Percentiles rank a stretch among this genome's conserved stretches.
Conservation (phyloP, 2,797 vertebrate genomes). For the Micrastur ruficollis region DNA sequence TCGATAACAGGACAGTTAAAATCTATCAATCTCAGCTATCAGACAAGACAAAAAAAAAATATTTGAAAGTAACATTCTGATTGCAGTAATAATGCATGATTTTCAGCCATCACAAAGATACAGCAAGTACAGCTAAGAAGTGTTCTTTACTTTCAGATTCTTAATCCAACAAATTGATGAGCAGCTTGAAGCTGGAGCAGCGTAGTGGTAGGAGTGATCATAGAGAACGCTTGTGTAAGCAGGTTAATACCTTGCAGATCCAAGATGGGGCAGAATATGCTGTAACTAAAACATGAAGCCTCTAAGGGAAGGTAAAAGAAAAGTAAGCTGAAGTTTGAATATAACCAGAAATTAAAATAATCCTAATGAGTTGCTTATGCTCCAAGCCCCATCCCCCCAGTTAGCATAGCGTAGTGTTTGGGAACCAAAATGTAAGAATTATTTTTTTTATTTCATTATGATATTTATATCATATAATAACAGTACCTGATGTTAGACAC, state of each 20-base stretch:
- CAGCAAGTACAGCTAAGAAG: not conserved
- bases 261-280: not conserved
- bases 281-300: not conserved
- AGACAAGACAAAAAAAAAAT: not conserved
- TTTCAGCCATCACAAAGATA: not conserved
- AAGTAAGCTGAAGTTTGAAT: not conserved
- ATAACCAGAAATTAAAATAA: not conserved
- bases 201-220: not conserved
- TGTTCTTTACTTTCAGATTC: not conserved
- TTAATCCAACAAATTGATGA: not conserved
- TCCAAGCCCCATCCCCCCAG: fast-evolving
- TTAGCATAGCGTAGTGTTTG: not conserved
- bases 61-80: not conserved
- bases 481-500: not conserved
- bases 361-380: not conserved
- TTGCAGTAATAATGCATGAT: not conserved
- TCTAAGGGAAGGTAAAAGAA: not conserved
- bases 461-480: not conserved
- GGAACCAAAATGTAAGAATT: not conserved
- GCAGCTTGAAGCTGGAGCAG: not conserved
- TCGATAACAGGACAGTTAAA: not conserved
- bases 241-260: not conserved
- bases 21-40: not conserved
- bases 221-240: not conserved
- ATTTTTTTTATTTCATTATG: not conserved